A percentile compares a stretch with the other conserved stretches of the same genome.
phyloP scores from a whole-genome alignment of 2,888 invertebrate species.

The Pheosia tremula region DNA sequence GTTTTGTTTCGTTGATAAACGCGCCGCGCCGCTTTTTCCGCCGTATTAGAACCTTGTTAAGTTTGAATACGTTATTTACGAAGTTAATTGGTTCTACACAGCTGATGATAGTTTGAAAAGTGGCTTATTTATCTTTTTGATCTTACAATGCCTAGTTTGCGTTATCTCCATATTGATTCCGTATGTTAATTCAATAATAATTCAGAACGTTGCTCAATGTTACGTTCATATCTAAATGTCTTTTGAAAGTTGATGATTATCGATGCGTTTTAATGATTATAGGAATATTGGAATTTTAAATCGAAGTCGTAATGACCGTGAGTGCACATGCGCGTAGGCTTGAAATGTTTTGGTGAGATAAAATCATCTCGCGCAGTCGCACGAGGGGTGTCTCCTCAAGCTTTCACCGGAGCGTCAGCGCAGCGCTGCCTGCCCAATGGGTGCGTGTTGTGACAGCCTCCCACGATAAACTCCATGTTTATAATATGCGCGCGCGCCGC shows the following conservation, averaged over 20 bases:
- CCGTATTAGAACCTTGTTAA: slow-evolving; percentile 74
- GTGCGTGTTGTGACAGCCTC: slow-evolving; percentile 83
- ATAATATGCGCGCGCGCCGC: slow-evolving; percentile 74
- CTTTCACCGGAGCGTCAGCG: slow-evolving; percentile 78
- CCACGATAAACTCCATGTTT: slow-evolving; percentile 81
- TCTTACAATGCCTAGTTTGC: slow-evolving; percentile 15
- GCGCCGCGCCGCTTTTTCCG: slow-evolving; percentile 64
- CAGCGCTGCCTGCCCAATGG: slow-evolving; percentile 61
- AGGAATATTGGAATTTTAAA: slow-evolving; percentile 53
- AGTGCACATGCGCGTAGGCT: slow-evolving; percentile 69
- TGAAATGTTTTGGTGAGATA: slow-evolving; percentile 66
- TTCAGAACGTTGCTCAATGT: slow-evolving; percentile 21
- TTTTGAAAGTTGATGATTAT: slow-evolving; percentile 44
- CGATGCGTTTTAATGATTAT: slow-evolving; percentile 57
- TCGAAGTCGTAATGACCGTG: slow-evolving; percentile 47
- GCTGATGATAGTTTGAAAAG: slow-evolving; percentile 53
- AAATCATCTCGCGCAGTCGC: slow-evolving; percentile 61
- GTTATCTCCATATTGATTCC: slow-evolving; percentile 5
- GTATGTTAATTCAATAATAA: slow-evolving; percentile 22
- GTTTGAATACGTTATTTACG: slow-evolving; percentile 71
- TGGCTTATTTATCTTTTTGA: slow-evolving; percentile 43
- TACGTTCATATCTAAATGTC: slow-evolving; percentile 18
- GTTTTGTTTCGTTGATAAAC: slow-evolving; percentile 76
- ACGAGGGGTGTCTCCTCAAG: slow-evolving; percentile 69
- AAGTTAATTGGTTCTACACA: slow-evolving; percentile 63